phyloP scores from a whole-genome alignment of 2,797 vertebrate genomes.

The Sebastes cheni region DNA sequence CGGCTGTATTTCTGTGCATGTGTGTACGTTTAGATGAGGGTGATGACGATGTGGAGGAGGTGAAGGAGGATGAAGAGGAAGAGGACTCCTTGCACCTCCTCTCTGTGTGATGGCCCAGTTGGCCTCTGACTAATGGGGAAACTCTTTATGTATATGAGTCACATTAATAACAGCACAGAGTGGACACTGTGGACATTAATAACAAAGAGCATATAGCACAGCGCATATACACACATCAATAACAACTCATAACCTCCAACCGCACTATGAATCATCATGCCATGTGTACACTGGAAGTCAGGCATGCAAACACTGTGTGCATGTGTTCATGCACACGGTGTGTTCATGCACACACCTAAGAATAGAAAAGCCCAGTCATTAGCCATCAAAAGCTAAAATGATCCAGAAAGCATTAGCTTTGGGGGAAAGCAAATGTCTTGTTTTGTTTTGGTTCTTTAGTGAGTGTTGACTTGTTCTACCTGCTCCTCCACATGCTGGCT shows the following conservation, averaged over 20 bases:
- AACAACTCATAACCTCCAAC: constrained; percentile 64
- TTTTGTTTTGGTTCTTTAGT: constrained; percentile 25
- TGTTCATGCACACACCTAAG: constrained; percentile 21
- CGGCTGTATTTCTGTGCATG: background rate
- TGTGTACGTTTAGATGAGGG: background rate
- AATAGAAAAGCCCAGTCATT: constrained; percentile 43
- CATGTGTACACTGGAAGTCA: constrained; percentile 28
- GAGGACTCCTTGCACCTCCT: constrained; percentile 42
- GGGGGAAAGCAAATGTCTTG: constrained; percentile 7
- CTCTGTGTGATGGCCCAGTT: constrained; percentile 63
- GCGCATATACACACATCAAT: constrained; percentile 63
- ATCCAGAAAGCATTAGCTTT: constrained; percentile 33
- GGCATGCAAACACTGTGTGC: constrained; percentile 26
- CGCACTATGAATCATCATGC: constrained; percentile 54
- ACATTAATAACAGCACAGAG: constrained; percentile 80
- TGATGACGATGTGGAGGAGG: background rate
- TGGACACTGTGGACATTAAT: constrained; percentile 74
- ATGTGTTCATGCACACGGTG: background rate
- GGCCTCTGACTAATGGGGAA: constrained; percentile 81
- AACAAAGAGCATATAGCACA: constrained; percentile 57
- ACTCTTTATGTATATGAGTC: constrained; percentile 79
- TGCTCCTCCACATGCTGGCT: constrained; percentile 56
- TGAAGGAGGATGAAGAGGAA: constrained; percentile 16
- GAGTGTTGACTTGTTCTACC: constrained; percentile 28
- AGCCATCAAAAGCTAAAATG: constrained; percentile 13